A percentile compares a stretch with the other conserved stretches of the same genome.
Conservation (phyloP, 1,140 invertebrate species). For the Aphelenchoides fujianensis region DNA sequence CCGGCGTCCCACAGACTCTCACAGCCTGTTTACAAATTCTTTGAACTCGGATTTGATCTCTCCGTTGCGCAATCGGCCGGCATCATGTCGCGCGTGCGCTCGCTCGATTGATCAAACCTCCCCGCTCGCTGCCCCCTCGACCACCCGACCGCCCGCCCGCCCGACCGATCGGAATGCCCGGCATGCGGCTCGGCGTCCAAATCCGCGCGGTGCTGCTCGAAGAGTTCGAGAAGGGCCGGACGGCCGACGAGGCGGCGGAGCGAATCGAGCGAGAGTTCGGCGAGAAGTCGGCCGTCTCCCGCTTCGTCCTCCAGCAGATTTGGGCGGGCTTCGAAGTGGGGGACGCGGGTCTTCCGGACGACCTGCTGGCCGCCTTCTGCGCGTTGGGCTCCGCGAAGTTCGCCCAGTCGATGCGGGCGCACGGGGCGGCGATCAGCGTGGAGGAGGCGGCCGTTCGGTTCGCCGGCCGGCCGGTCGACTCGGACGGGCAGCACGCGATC, state of each 20-base stretch:
- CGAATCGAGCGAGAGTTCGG: background rate
- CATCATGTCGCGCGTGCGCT: too few relatives aligned
- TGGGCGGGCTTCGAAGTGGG: background rate
- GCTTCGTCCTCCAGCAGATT: background rate
- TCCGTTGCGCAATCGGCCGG: too few relatives aligned
- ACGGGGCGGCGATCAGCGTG: background rate
- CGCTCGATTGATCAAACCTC: too few relatives aligned
- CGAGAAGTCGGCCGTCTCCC: background rate
- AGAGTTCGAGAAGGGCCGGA: background rate
- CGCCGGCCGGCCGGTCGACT: background rate
- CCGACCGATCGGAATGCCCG: too few relatives aligned
- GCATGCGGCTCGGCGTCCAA: background rate
- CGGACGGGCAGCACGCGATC: background rate
- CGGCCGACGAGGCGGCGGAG: background rate
- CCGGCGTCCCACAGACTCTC: too few relatives aligned
- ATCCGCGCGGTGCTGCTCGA: background rate
- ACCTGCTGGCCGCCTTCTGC: background rate
- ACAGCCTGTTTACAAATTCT: too few relatives aligned
- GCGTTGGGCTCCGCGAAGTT: background rate
- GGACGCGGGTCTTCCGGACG: background rate
- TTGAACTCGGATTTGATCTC: too few relatives aligned
- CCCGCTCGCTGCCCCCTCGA: too few relatives aligned
- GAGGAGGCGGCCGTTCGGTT: background rate
- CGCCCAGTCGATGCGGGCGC: background rate
- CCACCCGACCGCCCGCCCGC: too few relatives aligned